A percentile compares a stretch with the other conserved stretches of the same genome.
Evolutionary conservation across 2,888 invertebrate species (phyloP).

Genomic region (Pachliopta kotzebuea): DNA sequence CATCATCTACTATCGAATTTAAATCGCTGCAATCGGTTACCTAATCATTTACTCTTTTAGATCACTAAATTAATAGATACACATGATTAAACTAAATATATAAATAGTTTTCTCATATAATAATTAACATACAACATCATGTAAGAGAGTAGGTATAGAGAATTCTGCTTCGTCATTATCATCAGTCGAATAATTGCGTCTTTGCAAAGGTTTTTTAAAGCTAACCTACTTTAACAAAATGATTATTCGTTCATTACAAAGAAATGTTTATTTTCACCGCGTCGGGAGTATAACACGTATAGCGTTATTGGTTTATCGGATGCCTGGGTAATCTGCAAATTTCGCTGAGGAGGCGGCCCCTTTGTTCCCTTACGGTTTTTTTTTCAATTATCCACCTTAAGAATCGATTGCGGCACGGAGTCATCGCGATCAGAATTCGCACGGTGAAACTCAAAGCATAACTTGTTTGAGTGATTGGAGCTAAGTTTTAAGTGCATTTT

Average conservation of each 20-base stretch:
- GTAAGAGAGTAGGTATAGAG: too few species aligned
- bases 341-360: slow-evolving; percentile 64
- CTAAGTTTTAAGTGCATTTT: slow-evolving; percentile 44
- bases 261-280: slow-evolving; percentile 28
- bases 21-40: too few species aligned
- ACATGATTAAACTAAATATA: too few species aligned
- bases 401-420: slow-evolving; percentile 61
- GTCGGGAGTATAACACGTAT: slow-evolving; percentile 46
- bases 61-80: too few species aligned
- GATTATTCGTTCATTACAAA: neutral
- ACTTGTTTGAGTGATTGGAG: slow-evolving; percentile 48
- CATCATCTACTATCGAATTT: too few species aligned
- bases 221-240: neutral
- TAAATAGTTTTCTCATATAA: too few species aligned
- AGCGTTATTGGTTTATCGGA: slow-evolving; percentile 74
- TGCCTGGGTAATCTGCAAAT: slow-evolving; percentile 74
- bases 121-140: too few species aligned
- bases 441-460: slow-evolving; percentile 72
- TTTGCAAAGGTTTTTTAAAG: too few species aligned
- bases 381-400: slow-evolving; percentile 65
- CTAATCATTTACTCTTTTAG: too few species aligned
- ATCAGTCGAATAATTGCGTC: too few species aligned
- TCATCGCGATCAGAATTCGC: slow-evolving; percentile 62
- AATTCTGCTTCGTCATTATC: too few species aligned
- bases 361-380: slow-evolving; percentile 63